Percentiles rank a stretch among this genome's conserved stretches.
phyloP scores from a whole-genome alignment of 2,888 invertebrate genomes.

The Phengaris arion region DNA sequence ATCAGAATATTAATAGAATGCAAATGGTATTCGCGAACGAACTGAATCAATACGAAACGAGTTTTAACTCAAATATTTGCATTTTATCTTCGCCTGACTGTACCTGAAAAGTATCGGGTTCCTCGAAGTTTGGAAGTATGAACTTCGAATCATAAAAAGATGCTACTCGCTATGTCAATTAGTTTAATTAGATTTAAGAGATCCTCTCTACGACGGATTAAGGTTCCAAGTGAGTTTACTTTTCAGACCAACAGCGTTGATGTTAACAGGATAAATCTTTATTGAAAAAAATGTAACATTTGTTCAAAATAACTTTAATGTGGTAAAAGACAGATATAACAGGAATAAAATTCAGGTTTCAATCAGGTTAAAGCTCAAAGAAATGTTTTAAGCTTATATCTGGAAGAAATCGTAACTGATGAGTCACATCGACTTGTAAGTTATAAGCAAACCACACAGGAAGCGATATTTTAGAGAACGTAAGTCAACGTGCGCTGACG shows the following conservation, averaged over 20 bases:
- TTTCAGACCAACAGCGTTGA: too few relatives aligned
- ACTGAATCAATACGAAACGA: slow-evolving; percentile 28
- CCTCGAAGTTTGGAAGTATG: neutral
- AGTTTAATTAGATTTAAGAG: neutral
- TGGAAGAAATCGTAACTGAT: neutral
- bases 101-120: slow-evolving; percentile 8
- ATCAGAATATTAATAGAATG: slow-evolving; percentile 49
- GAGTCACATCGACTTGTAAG: neutral
- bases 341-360: too few relatives aligned
- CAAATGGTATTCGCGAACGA: slow-evolving; percentile 37
- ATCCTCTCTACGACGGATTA: too few relatives aligned
- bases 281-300: too few relatives aligned
- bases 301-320: too few relatives aligned
- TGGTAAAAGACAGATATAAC: too few relatives aligned
- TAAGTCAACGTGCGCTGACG: slow-evolving; percentile 17
- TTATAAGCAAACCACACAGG: slow-evolving; percentile 8
- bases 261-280: too few relatives aligned
- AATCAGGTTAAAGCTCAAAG: neutral
- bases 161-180: neutral
- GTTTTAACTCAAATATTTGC: slow-evolving; percentile 26
- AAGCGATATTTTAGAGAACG: slow-evolving; percentile 14
- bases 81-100: neutral
- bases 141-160: neutral
- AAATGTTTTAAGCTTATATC: neutral
- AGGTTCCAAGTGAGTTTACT: too few relatives aligned